A percentile compares a stretch with the other conserved stretches of the same genome.
Conservation (phyloP, 2,797 vertebrate genomes). For the Darevskia mixta region DNA sequence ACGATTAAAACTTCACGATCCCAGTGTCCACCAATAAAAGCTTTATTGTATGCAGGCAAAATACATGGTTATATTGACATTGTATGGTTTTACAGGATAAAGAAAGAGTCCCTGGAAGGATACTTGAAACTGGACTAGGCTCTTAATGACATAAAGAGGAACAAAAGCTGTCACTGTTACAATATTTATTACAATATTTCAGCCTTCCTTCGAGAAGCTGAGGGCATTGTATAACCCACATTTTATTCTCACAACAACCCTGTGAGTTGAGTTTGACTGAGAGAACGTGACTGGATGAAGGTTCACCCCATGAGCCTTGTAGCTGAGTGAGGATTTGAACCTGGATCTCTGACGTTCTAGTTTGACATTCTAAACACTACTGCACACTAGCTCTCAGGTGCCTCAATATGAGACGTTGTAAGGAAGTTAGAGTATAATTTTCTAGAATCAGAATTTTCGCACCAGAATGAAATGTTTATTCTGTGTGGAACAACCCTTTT, state of each 20-base stretch:
- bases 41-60: conserved; percentile 14
- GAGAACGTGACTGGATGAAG: background rate
- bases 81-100: background rate
- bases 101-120: background rate
- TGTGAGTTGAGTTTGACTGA: background rate
- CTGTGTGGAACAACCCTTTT: background rate
- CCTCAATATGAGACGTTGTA: conserved; percentile 3
- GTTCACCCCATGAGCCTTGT: background rate
- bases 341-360: background rate
- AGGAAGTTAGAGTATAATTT: background rate
- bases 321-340: background rate
- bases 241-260: conserved; percentile 16
- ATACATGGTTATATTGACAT: background rate
- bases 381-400: background rate
- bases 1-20: background rate
- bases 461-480: background rate
- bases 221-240: background rate
- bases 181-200: background rate
- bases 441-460: conserved; percentile 11
- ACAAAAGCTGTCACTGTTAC: background rate
- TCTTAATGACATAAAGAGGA: background rate
- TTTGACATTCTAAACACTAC: background rate
- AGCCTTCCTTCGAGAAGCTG: background rate
- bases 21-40: background rate
- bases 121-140: background rate